These are phyloP conservation scores for Neomonachus schauinslandi DNA, from an alignment of 2,113 vertebrate species.

Conservation along the genomic window DNA sequence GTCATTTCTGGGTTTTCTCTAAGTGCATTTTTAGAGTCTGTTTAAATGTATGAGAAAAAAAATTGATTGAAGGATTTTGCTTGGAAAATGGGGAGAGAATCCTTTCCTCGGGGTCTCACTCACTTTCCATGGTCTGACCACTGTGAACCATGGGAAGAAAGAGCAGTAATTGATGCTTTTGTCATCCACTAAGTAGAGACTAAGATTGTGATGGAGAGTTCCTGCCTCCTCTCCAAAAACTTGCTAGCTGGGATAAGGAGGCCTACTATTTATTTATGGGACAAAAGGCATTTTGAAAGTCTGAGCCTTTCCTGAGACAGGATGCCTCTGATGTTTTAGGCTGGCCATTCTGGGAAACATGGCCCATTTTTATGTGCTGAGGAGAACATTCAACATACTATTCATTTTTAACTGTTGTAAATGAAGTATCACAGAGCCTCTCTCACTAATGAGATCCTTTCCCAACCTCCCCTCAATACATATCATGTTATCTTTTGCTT, in stretches of 20 bases:
- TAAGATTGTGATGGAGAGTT: background rate
- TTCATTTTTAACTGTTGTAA: background rate
- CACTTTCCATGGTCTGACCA: background rate
- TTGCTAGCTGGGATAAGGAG: background rate
- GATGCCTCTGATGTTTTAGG: background rate
- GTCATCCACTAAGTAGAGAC: background rate
- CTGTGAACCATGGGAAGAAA: background rate
- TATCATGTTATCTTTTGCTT: constrained; percentile 35
- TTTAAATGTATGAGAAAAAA: constrained; percentile 14
- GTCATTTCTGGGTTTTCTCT: background rate
- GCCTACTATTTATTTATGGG: background rate
- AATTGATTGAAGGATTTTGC: background rate
- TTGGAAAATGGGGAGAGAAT: background rate
- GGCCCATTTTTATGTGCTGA: background rate
- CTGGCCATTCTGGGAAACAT: background rate
- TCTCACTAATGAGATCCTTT: background rate
- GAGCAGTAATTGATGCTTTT: background rate
- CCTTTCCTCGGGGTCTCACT: background rate
- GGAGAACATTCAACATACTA: background rate
- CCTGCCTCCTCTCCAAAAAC: constrained; percentile 9
- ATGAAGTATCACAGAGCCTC: background rate
- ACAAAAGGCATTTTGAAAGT: background rate
- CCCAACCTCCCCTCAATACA: background rate
- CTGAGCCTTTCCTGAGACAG: background rate
- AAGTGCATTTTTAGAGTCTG: constrained; percentile 41